phyloP scores from a whole-genome alignment of 2,888 invertebrate genomes.

The Agrotis ipsilon region DNA sequence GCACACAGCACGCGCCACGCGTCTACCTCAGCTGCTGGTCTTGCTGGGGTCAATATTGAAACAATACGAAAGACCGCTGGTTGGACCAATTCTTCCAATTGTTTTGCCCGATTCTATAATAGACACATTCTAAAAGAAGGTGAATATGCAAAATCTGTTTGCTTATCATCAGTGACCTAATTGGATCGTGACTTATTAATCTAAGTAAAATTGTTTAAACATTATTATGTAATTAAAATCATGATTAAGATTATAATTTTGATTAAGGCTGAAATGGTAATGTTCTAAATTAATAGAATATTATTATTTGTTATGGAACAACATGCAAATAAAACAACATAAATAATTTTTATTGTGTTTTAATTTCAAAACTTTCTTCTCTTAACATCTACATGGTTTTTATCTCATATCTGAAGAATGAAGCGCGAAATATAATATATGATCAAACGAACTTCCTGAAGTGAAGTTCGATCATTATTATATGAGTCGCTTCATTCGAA shows the following conservation, averaged over 20 bases:
- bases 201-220: too few species aligned
- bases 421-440: background rate
- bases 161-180: background rate
- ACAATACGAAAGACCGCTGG: constrained; percentile 18
- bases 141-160: too few species aligned
- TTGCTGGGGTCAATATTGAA: constrained; percentile 8
- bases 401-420: background rate
- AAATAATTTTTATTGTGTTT: background rate
- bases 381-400: background rate
- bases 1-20: constrained; percentile 18
- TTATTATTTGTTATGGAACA: background rate
- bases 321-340: too few species aligned
- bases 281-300: background rate
- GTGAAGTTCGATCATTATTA: too few species aligned
- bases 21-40: constrained; percentile 3
- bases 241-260: background rate
- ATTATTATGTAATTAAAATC: too few species aligned
- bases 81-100: too few species aligned
- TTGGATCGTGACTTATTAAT: too few species aligned
- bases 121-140: too few species aligned
- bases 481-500: constrained; percentile 1
- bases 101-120: too few species aligned
- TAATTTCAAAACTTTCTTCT: background rate
- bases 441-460: background rate
- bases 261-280: background rate